A percentile compares a stretch with the other conserved stretches of the same genome.
These are phyloP conservation scores for Eptesicus fuscus DNA, from an alignment of 2,113 vertebrate species.

Conservation along the genomic window DNA sequence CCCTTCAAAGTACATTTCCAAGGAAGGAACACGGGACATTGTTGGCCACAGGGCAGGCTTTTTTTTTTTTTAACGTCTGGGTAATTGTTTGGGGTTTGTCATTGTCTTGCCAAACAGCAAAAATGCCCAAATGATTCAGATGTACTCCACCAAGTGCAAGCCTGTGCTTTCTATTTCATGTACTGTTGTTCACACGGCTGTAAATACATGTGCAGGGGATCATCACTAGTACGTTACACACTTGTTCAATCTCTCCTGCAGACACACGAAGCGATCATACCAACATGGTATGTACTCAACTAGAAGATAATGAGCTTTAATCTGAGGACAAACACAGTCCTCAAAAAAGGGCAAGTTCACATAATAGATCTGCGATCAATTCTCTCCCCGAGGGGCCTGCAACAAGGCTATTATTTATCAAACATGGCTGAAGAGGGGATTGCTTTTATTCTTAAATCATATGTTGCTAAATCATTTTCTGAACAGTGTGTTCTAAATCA, in stretches of 20 bases:
- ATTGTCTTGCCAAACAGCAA: slow-evolving; percentile 54
- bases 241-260: slow-evolving; percentile 72
- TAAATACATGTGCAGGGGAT: slow-evolving; percentile 75
- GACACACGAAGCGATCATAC: slow-evolving; percentile 74
- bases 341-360: slow-evolving; percentile 57
- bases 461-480: slow-evolving; percentile 70
- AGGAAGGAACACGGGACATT: slow-evolving; percentile 40
- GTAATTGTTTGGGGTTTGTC: slow-evolving; percentile 49
- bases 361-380: slow-evolving; percentile 62
- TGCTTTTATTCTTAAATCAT: slow-evolving; percentile 64
- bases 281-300: slow-evolving; percentile 75
- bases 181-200: slow-evolving; percentile 45
- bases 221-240: slow-evolving; percentile 74
- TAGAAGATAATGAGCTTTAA: slow-evolving; percentile 61
- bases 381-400: slow-evolving; percentile 60
- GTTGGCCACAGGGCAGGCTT: slow-evolving; percentile 14
- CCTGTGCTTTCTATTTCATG: slow-evolving; percentile 56
- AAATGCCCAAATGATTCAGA: slow-evolving; percentile 55
- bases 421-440: slow-evolving; percentile 65
- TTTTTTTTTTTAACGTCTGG: slow-evolving; percentile 28
- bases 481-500: slow-evolving; percentile 78
- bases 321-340: slow-evolving; percentile 42
- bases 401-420: slow-evolving; percentile 70
- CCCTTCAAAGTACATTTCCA: slow-evolving; percentile 55
- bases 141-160: slow-evolving; percentile 56